Base-by-base conservation (phyloP, 2,113 vertebrate species). In the Megaptera novaeangliae region DNA sequence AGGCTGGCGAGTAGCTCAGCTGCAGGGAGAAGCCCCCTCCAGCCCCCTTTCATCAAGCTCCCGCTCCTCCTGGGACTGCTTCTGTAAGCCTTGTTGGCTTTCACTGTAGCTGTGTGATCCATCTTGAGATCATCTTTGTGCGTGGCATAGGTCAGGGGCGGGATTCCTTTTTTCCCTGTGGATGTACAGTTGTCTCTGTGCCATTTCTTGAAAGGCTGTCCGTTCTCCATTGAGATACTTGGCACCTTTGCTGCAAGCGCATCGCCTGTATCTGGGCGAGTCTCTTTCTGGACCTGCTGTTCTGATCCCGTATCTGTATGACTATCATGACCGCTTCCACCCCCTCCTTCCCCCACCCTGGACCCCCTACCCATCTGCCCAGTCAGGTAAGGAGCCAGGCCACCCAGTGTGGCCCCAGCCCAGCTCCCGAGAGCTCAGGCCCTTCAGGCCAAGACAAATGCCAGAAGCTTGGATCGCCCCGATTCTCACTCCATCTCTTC, bases 171-270 rank as follows among this genome's bases (percentile, higher is more conserved):
- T 8, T n/a, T 17, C 34, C 44, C 36, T 21, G 0, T 13, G 10
- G 49, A 1, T 25, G 2, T 2, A n/a, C 6, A 5, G 75, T 41
- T 21, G 25, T 66, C 41, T 25, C 84, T 6, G 13, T 18, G 78
- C 17, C 39, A 1, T 75, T 72, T 46, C 18, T 86, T 74, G 20
- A 63, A 49, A 44, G 57, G 13, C 41, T 13, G 6, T 23, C 41
- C 0, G 0, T 61, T 39, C 49, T 52, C 29, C 29, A 1, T 25
- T 7, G 39, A 82, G 69, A 46, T 52, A 12, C 9, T 34, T 18
- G 55, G 15, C 17, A 23, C 17, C 34, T 55, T 61, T 34, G 34
- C 18, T 49, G 71, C 27, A 36, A 6, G 8, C 8, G 7, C 12
- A 8, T 55, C 34, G 10, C 77, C 49, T 12, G 0, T 20, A 21